phyloP scores from a whole-genome alignment of 2,888 invertebrate genomes.

The Uropetala carovei region DNA sequence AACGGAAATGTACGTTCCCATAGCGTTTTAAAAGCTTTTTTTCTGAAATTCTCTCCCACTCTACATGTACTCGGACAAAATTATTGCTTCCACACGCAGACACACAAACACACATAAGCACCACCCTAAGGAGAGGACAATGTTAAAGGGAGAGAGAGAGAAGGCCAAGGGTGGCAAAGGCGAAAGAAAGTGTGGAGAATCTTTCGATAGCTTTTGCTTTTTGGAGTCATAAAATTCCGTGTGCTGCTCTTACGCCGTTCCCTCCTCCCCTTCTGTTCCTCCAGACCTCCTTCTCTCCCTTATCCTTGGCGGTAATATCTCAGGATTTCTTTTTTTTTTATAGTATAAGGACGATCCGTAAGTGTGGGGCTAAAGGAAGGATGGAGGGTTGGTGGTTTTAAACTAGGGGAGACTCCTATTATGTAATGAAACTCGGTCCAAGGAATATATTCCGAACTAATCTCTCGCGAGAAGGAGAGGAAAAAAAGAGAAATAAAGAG shows the following conservation, averaged over 20 bases:
- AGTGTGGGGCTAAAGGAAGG: slow-evolving; percentile 19
- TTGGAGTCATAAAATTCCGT: slow-evolving; percentile 50
- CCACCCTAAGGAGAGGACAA: background rate
- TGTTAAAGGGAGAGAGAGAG: background rate
- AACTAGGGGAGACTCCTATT: slow-evolving; percentile 10
- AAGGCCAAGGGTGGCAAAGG: background rate
- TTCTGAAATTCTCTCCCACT: background rate
- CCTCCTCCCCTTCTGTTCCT: background rate
- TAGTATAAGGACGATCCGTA: slow-evolving; percentile 14
- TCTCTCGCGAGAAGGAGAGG: slow-evolving; percentile 3
- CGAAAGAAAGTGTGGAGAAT: background rate
- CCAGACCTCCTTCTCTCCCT: background rate
- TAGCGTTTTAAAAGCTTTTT: slow-evolving; percentile 58
- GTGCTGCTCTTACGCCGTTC: slow-evolving; percentile 18
- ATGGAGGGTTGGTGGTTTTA: background rate
- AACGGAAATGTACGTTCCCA: background rate
- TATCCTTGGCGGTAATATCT: slow-evolving; percentile 25
- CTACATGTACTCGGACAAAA: slow-evolving; percentile 31
- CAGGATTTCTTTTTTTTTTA: slow-evolving; percentile 59
- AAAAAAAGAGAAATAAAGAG: background rate
- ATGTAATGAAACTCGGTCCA: slow-evolving; percentile 60
- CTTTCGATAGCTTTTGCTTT: slow-evolving; percentile 60
- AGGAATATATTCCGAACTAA: slow-evolving; percentile 49
- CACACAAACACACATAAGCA: background rate
- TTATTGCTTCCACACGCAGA: slow-evolving; percentile 26